Evolutionary conservation across 2,888 invertebrate genomes (phyloP), one percentile per base, ranked within the genome.

Genomic region (Thecocarcelia acutangulata): DNA sequence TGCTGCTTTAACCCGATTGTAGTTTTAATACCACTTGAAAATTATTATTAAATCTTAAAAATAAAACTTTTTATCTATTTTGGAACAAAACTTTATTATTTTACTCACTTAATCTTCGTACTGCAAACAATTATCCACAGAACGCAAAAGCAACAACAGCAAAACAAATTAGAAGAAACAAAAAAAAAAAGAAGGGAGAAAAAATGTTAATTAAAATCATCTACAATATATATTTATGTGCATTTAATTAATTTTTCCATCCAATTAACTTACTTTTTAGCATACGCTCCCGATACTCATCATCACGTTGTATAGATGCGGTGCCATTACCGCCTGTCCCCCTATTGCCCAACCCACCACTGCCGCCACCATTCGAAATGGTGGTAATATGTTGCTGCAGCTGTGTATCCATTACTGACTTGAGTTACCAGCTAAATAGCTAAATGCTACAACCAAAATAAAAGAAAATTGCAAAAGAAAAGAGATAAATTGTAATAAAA

Each of bases 241-340:
- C 3, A 50, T 69, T 50, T 70, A 75, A 82, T 78, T 78, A 73
- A 74, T 48, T 50, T 56, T 68, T 70, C 15, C 66, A 69, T 33
- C 66, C 78, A 82, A 78, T 82, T 78, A 69, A 88, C 89, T 89
- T 87, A 90, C 91, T 90, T 86, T 87, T 89, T 85, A 91, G 85
- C 84, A 91, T 90, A 75, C 91, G 89, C 86, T 88, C 89, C 64
- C 91, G 86, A 85, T 91, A 91, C 83, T 91, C 90, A 85, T 91
- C 91, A 78, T 91, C 91, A 75, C 90, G 89, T 83, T 89, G 90
- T 85, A 89, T 86, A 76, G 88, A 86, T 3, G 88, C 40, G 5
- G 33, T 48, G 19, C 70, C 78, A 63, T 77, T 77, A 13, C 72
- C 87, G 69, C 89, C 89, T 70, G 88, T 88, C 33, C 88, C 89